These are phyloP conservation scores for Hystrix brachyura DNA, from an alignment of 2,113 vertebrate genomes.

Conservation along the genomic window DNA sequence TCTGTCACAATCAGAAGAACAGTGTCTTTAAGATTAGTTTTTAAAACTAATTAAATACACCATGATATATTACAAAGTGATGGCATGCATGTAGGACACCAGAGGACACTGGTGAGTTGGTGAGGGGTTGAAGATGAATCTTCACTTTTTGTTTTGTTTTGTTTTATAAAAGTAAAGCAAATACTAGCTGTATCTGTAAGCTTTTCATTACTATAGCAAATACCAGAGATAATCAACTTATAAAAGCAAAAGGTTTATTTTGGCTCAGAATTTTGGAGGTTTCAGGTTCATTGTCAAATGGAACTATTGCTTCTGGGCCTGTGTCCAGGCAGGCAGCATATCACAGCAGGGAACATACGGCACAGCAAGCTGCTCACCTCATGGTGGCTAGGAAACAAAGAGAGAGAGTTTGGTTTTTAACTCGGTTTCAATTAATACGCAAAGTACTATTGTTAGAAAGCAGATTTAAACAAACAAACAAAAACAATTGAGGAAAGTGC, in stretches of 20 bases:
- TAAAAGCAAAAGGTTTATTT: neutral
- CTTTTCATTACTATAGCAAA: neutral
- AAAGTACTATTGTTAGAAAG: too few species aligned
- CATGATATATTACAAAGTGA: neutral
- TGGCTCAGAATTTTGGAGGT: neutral
- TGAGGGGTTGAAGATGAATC: neutral
- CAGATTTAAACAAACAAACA: too few species aligned
- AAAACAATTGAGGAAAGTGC: neutral
- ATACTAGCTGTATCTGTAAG: neutral
- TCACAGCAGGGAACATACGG: neutral
- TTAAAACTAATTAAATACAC: neutral
- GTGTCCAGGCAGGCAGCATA: neutral
- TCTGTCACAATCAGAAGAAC: neutral
- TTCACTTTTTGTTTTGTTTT: constrained; percentile 3
- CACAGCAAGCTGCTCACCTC: neutral
- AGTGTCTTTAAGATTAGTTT: neutral
- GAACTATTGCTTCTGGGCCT: neutral
- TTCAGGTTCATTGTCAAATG: neutral
- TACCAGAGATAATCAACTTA: neutral
- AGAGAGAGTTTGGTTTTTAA: neutral
- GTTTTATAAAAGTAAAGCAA: constrained; percentile 39
- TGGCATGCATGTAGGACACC: neutral
- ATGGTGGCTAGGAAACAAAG: neutral
- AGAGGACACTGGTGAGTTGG: neutral
- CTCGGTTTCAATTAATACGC: too few species aligned